Percentiles rank a stretch among this genome's conserved stretches.
Evolutionary conservation across 2,888 invertebrate species (phyloP).

Genomic region (Drosophila prostipennis): DNA sequence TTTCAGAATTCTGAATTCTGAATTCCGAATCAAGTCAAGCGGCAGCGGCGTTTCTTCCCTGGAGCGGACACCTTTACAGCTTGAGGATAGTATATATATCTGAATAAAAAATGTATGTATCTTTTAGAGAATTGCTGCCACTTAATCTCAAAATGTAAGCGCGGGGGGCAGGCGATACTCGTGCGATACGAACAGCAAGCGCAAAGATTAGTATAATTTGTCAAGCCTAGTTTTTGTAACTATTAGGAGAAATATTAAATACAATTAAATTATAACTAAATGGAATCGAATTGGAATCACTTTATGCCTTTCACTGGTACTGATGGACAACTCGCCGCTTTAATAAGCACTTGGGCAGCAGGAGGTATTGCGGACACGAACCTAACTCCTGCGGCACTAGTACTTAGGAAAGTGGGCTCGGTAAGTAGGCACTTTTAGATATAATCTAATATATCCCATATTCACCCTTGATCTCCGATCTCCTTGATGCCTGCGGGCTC

Average conservation of each 20-base stretch:
- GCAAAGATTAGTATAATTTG: constrained; percentile 77
- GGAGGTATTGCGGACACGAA: constrained; percentile 81
- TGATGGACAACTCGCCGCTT: constrained; percentile 84
- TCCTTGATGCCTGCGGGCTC: background rate
- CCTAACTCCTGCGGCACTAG: constrained; percentile 85
- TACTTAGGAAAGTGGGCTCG: constrained; percentile 84
- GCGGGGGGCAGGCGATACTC: constrained; percentile 6
- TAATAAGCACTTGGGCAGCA: constrained; percentile 85
- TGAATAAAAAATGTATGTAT: constrained; percentile 38
- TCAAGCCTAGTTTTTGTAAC: constrained; percentile 76
- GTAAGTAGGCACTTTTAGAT: constrained; percentile 1
- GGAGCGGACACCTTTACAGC: constrained; percentile 32
- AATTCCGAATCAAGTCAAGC: background rate
- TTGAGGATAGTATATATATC: constrained; percentile 41
- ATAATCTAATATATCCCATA: constrained; percentile 9
- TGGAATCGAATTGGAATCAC: constrained; percentile 11
- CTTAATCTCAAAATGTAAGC: constrained; percentile 3
- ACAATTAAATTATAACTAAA: constrained; percentile 65
- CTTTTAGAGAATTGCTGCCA: constrained; percentile 73
- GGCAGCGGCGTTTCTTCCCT: constrained; percentile 22
- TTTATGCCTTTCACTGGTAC: constrained; percentile 39
- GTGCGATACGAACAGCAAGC: constrained; percentile 40
- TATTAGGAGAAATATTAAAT: constrained; percentile 64
- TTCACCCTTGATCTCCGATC: constrained; percentile 23
- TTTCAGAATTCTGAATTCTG: background rate